Conservation (phyloP, 2,888 invertebrate genomes). For the Piscicola geometra region DNA sequence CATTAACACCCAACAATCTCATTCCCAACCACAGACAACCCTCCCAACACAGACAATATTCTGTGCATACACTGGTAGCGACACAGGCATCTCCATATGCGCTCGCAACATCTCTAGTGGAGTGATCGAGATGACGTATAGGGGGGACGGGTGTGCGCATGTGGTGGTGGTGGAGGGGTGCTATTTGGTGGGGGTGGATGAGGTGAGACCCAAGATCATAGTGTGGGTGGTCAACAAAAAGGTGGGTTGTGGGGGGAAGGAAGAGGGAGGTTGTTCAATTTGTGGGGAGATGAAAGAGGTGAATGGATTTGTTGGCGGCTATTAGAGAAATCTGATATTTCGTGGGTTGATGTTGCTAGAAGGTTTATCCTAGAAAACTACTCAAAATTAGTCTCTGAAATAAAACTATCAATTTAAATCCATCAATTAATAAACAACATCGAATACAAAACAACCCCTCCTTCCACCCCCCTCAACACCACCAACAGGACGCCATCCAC, state of each 20-base stretch:
- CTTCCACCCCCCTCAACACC: neutral
- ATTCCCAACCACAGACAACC: too few species aligned
- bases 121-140: neutral
- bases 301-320: too few species aligned
- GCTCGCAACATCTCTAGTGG: neutral
- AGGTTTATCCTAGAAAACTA: too few species aligned
- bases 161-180: neutral
- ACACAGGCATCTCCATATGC: neutral
- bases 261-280: too few species aligned
- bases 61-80: neutral
- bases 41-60: neutral
- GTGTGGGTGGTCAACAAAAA: slow-evolving; percentile 5
- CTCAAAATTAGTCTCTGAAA: too few species aligned
- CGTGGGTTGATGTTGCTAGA: too few species aligned
- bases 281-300: too few species aligned
- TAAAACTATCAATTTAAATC: too few species aligned
- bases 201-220: slow-evolving; percentile 1
- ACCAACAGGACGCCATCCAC: neutral
- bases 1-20: too few species aligned
- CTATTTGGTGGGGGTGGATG: neutral
- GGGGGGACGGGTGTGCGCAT: neutral
- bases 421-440: too few species aligned
- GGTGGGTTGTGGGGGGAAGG: too few species aligned
- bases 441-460: neutral
- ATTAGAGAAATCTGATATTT: too few species aligned